These are phyloP conservation scores for Diplazon laetatorius DNA, from an alignment of 2,888 invertebrate genomes.

Conservation along the genomic window DNA sequence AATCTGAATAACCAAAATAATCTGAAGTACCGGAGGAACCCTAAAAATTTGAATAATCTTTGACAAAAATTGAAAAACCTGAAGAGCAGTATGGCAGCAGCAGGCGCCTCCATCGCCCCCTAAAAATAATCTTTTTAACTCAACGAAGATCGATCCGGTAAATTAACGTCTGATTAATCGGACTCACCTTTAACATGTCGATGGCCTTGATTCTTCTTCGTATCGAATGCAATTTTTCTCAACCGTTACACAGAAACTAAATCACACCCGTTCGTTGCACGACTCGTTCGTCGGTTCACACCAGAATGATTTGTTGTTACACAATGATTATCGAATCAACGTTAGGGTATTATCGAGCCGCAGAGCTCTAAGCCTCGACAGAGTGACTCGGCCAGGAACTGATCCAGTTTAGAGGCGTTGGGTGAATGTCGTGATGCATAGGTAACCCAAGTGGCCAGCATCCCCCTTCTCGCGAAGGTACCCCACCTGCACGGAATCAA, in stretches of 20 bases:
- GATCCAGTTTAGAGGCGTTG: slow-evolving; percentile 76
- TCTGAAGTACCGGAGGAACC: too few relatives aligned
- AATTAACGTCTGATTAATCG: not conserved
- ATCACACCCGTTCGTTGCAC: slow-evolving; percentile 4
- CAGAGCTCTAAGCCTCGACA: slow-evolving; percentile 20
- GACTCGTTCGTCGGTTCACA: not conserved
- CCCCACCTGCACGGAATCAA: slow-evolving; percentile 60
- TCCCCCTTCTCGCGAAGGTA: slow-evolving; percentile 62
- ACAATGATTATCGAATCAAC: not conserved
- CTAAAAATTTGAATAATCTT: too few relatives aligned
- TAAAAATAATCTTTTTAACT: too few relatives aligned
- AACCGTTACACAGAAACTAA: not conserved
- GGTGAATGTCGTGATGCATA: slow-evolving; percentile 77
- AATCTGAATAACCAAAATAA: too few relatives aligned
- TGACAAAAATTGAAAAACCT: too few relatives aligned
- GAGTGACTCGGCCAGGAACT: slow-evolving; percentile 72
- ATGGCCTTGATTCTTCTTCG: not conserved
- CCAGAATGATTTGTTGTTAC: not conserved
- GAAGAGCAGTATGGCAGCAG: too few relatives aligned
- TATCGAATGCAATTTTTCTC: not conserved
- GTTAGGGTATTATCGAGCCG: not conserved
- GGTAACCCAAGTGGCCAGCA: slow-evolving; percentile 58
- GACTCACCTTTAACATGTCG: slow-evolving; percentile 34
- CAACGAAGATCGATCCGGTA: too few relatives aligned
- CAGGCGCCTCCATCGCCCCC: too few relatives aligned